Evolutionary conservation across 2,113 vertebrate genomes (phyloP), one percentile per base, ranked within the genome.

Genomic region (Scortum barcoo): DNA sequence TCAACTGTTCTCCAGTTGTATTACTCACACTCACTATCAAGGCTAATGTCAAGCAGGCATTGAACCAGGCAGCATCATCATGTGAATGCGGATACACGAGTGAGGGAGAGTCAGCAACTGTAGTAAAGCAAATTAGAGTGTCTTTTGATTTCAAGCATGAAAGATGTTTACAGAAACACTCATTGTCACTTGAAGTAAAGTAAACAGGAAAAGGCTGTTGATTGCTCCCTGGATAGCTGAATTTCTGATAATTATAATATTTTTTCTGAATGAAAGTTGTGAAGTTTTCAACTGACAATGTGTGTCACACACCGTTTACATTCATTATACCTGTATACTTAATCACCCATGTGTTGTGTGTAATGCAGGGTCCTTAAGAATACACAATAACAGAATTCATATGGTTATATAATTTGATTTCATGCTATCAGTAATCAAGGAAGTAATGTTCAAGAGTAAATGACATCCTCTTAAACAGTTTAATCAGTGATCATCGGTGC

Each of bases 21-120:
- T 89, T 87, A 88, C 70, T 91, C 83, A 89, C 16, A 14, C 22
- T 20, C 10, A 63, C 6, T 33, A 67, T 68, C 10, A 0, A 67
- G 0, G 4, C 12, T 17, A 50, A 30, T 17, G 3, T 56, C 26
- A 26, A 75, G 42, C 57, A 57, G 26, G 20, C 36, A 13, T 16
- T 28, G 46, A 60, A 1, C 54, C 54, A 36, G 16, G 5, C 26
- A 33, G 48, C 61, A 38, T 38, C 20, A 30, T 50, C 58, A 28
- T 44, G 51, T 38, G 13, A 51, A 51, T 54, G 1, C 22, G 38
- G 7, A 51, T 58, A 38, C 30, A 24, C 20, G 57, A 66, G 19
- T 33, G 36, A 72, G 24, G 38, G 16, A 19, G 7, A 76, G 56
- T 33, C 68, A 71, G 33, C 46, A 14, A 57, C 30, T 58, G 2